A percentile compares a stretch with the other conserved stretches of the same genome.
Evolutionary conservation across 2,113 vertebrate genomes (phyloP).

Genomic region (Muntiacus reevesi): DNA sequence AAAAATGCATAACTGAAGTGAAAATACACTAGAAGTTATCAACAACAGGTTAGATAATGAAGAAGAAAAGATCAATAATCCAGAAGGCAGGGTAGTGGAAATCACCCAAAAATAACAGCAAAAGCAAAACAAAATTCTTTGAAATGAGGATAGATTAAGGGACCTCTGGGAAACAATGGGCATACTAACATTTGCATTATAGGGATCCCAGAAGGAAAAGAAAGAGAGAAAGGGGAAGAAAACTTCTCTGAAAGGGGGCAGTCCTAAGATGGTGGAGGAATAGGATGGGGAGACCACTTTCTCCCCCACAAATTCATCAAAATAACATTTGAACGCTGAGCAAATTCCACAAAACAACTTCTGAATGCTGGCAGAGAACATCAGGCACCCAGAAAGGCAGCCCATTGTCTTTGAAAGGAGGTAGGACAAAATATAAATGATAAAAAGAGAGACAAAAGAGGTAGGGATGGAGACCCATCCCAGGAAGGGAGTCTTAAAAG

Average conservation of each 20-base stretch:
- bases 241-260: not conserved
- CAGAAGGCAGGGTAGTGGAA: not conserved
- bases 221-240: not conserved
- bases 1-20: not conserved
- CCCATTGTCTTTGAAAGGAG: not conserved
- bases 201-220: not conserved
- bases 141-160: not conserved
- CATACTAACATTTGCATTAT: not conserved
- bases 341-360: not conserved
- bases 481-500: not conserved
- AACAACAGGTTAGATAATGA: not conserved
- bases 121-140: not conserved
- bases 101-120: not conserved
- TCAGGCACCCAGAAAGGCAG: not conserved
- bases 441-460: not conserved
- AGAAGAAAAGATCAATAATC: not conserved
- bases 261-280: not conserved
- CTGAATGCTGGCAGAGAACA: not conserved
- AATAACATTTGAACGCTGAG: not conserved
- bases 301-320: not conserved
- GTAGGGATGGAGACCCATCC: not conserved
- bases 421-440: not conserved
- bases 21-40: not conserved
- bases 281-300: not conserved
- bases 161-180: not conserved